Base-by-base conservation (phyloP, 37 sponge, comb jelly and placozoan species). In the Axinella damicornis region DNA sequence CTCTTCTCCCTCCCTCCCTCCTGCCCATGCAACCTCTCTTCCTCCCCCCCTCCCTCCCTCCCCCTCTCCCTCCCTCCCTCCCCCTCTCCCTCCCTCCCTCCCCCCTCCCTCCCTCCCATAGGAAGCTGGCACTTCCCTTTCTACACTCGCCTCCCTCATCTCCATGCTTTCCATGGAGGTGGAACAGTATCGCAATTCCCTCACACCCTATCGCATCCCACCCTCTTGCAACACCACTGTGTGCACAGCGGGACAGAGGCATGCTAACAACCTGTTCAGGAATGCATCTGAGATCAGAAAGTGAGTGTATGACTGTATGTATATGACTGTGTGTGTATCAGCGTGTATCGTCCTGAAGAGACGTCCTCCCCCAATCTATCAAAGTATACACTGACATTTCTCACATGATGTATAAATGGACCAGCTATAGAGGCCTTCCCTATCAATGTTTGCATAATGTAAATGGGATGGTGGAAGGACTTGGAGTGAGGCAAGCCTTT, bases 261-360 rank as follows among this genome's bases (percentile, higher is more conserved):
- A 73, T 63, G 63, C 74, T 4, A 46, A 60, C 14, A 0, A 21
- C 1, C 74, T 85, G 1, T 0, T 2, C 19, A 15, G 21, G 37
- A 60, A 71, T 62, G 65, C 35, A 41, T 66, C 71, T 1, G 35
- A 37, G 25, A 37, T 69, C 25, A 38, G 78, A 24, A 60, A 71
- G 79, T 81, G 24, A 65, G 74, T 80, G 53, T 40, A 36, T 59
- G 68, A n/a, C n/a, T 83, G 66, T 63, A 37, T 73, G 32, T 31
- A 27, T 80, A 69, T 68, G 81, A 11, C 53, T 38, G 69, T 68
- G 55, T 14, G 69, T 69, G 81, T 69, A 37, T 78, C 37, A 65
- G 37, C 37, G 40, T 78, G 65, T 62, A 37, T 62, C 34, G 19
- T 27, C 12, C 20, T 30, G 11, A 33, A 36, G 53, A 57, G 31